A percentile compares a stretch with the other conserved stretches of the same genome.
phyloP scores from a whole-genome alignment of 2,797 vertebrate species.

The Pantherophis vulpinus region DNA sequence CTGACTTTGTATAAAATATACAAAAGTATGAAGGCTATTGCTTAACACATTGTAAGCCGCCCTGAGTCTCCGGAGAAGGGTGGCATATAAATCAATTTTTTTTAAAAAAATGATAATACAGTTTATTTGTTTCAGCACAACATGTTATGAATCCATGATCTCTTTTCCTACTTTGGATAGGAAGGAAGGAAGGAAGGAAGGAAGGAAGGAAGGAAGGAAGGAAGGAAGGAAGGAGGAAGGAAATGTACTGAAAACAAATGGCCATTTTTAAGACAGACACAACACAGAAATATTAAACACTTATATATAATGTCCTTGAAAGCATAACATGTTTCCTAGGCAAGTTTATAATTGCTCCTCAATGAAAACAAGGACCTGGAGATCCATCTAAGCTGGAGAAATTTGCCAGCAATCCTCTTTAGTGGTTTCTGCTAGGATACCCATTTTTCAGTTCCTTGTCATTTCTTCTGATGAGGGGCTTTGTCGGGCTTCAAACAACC shows the following conservation, averaged over 20 bases:
- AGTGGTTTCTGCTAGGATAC: neutral
- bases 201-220: neutral
- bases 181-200: neutral
- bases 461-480: neutral
- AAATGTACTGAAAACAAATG: neutral
- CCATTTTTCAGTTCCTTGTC: neutral
- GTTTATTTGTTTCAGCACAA: neutral
- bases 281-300: neutral
- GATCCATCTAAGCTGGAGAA: neutral
- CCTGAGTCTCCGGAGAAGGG: too few relatives aligned
- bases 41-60: too few relatives aligned
- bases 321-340: neutral
- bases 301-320: neutral
- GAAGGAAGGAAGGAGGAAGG: neutral
- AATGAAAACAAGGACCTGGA: neutral
- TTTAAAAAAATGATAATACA: neutral
- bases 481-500: neutral
- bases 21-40: too few relatives aligned
- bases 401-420: neutral
- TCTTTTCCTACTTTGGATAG: neutral
- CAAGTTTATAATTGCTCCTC: neutral
- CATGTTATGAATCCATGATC: neutral
- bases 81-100: too few relatives aligned
- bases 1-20: too few relatives aligned
- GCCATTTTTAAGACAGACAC: neutral